Percentiles rank a stretch among this genome's conserved stretches.
Evolutionary conservation across 1,140 invertebrate species (phyloP).

Genomic region (Heterodera schachtii): DNA sequence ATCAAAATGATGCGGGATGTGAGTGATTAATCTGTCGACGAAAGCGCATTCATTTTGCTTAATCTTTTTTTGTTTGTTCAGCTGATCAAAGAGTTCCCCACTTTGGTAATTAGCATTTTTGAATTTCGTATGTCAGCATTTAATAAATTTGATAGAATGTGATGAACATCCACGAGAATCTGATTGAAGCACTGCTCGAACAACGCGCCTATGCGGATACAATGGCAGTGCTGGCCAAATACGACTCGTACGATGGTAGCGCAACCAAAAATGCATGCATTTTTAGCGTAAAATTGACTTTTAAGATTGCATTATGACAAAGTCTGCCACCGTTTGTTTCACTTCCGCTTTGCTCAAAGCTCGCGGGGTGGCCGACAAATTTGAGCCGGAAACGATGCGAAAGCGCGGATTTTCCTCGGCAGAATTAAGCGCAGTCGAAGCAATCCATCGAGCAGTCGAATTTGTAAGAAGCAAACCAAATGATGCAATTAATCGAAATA

Average conservation of each 20-base stretch:
- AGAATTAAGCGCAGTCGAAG: constrained; percentile 91
- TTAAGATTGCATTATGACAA: constrained; percentile 85
- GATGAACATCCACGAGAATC: constrained; percentile 93
- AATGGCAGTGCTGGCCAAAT: constrained; percentile 90
- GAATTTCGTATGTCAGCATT: not conserved
- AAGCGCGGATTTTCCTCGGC: constrained; percentile 83
- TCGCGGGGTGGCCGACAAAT: constrained; percentile 85
- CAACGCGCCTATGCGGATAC: constrained; percentile 95
- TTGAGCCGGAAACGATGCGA: constrained; percentile 82
- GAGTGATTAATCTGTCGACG: constrained; percentile 54
- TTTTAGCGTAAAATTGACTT: not conserved
- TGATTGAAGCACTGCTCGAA: constrained; percentile 91
- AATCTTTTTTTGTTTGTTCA: constrained; percentile 1
- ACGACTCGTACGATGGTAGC: constrained; percentile 73
- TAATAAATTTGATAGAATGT: constrained; percentile 72
- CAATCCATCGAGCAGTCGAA: constrained; percentile 93
- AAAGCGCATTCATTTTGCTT: constrained; percentile 3
- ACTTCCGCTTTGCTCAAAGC: constrained; percentile 91
- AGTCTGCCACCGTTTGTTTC: constrained; percentile 95
- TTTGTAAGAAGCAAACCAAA: constrained; percentile 69
- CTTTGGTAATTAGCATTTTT: constrained; percentile 10
- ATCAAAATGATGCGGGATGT: constrained; percentile 94
- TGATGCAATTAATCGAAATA: not conserved
- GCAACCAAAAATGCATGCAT: not conserved
- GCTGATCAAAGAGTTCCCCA: constrained; percentile 34